Evolutionary conservation across 2,797 vertebrate species (phyloP), one percentile per base, ranked within the genome.

Genomic region (Typhlichthys subterraneus): DNA sequence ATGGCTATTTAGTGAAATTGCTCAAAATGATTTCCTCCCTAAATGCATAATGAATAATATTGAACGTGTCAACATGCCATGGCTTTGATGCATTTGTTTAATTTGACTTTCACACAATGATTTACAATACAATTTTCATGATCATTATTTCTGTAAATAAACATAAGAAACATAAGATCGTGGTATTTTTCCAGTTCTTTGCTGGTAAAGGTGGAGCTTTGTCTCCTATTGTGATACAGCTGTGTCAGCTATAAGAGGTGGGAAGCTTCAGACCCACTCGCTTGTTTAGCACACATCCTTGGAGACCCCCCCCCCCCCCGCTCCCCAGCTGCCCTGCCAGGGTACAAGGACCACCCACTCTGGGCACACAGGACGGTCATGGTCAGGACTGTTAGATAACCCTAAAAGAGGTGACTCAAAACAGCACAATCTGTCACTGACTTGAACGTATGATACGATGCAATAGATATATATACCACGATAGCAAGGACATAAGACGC

Each of bases 401-500:
- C 19, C 6, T 52, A 60, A 64, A 70, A 23, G 19, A 42, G 15
- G 0, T 1, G n/a, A 12, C 47, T 48, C 47, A 48, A 0, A 3
- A 42, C 8, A 53, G 1, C 58, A 59, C 50, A 63, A 53, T 47
- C 8, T 49, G 55, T 62, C 45, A 53, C 19, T 14, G 29, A 56
- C 33, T 12, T 2, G 17, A 53, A 55, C 11, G 12, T 53, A 29
- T 29, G 12, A 29, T 19, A 11, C 12, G 52, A 19, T 50, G 8
- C 23, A 29, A 29, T 29, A 29, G 23, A 29, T 4, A 4, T 29
- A 29, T 4, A 4, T 29, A 29, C 23, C 23, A 29, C 23, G 4
- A 29, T 50, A 64, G 38, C 60, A 70, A 73, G 45, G 65, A 60
- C 63, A 45, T 31, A 46, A 47, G 31, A 38, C 7, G 14, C 8